These are phyloP conservation scores for Prinia subflava DNA, from an alignment of 2,113 vertebrate species.

Conservation along the genomic window DNA sequence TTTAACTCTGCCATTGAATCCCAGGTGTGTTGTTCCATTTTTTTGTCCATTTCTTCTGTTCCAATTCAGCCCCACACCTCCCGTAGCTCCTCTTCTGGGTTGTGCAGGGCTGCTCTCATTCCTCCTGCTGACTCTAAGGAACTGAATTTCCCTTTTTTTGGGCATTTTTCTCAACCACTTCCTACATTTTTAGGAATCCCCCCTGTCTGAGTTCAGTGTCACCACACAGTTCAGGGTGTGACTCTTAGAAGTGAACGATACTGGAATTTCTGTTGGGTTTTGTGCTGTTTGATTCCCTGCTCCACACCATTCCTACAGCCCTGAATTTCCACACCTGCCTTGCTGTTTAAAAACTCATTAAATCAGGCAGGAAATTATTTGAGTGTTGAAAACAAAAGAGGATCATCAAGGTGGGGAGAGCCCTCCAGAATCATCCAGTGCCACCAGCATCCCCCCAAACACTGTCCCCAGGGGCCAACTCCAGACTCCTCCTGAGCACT, in stretches of 20 bases:
- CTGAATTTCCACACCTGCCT: background rate
- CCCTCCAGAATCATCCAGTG: fast-evolving
- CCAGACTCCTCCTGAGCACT: background rate
- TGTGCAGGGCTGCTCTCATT: background rate
- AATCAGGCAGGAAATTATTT: background rate
- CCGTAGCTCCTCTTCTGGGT: background rate
- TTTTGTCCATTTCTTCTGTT: background rate
- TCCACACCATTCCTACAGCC: background rate
- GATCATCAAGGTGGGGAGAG: background rate
- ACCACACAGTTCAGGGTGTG: background rate
- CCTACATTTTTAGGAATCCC: conserved; percentile 26
- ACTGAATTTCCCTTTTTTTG: conserved; percentile 16
- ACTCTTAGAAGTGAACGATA: background rate
- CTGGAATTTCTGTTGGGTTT: background rate
- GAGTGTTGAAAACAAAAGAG: background rate
- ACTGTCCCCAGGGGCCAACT: background rate
- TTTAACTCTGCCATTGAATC: background rate
- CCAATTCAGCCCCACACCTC: background rate
- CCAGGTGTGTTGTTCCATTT: background rate
- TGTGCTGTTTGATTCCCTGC: background rate
- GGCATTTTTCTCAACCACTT: conserved; percentile 3
- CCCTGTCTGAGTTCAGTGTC: background rate
- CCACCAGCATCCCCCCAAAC: background rate
- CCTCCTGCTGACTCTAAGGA: conserved; percentile 24
- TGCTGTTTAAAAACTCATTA: background rate